Base-by-base conservation (phyloP, 2,113 vertebrate species). In the Merops nubicus region DNA sequence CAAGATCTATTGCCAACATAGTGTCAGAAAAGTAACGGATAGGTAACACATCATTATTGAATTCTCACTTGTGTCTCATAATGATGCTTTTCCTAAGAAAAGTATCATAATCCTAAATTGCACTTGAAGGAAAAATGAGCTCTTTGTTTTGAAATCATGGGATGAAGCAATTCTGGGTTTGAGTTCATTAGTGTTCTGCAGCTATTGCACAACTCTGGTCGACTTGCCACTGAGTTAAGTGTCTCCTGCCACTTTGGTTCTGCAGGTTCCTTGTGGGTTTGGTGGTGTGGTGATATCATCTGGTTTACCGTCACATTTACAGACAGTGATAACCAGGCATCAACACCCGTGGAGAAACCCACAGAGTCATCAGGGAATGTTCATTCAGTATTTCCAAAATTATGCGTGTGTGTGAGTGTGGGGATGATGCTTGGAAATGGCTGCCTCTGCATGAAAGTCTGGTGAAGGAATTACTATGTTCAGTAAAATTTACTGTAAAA, bases 151-250 rank as follows among this genome's bases (percentile, higher is more conserved):
- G 96, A 98, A 97, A 95, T 93, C 51, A 38, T 15, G 12, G 57
- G 14, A 54, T 97, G 96, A 97, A 95, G 97, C 88, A 92, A 96
- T 94, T 90, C 74, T 56, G 76, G 85, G 33, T 68, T 90, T 81
- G 78, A 94, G 83, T 93, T 96, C 76, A 83, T 91, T 77, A 82
- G n/a, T 54, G 26, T 84, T 38, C 78, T 93, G 60, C 60, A 94
- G 89, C 62, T 94, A 79, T 96, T 89, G 89, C 77, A 91, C 93
- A 96, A 95, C 64, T 43, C 63, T 42, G 51, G 91, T 91, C 67
- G 93, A 43, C 92, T 96, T 91, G 59, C 74, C 81, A 88, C 51
- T 94, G 50, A 93, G 57, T 76, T 47, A 74, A 88, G 80, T 77
- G 57, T 94, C 86, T 92, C 33, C 84, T 53, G 74, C 89, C 77